Evolutionary conservation across 53 echinoderm and acorn worm genomes (phyloP).

Genomic region (Luidia sarsii): DNA sequence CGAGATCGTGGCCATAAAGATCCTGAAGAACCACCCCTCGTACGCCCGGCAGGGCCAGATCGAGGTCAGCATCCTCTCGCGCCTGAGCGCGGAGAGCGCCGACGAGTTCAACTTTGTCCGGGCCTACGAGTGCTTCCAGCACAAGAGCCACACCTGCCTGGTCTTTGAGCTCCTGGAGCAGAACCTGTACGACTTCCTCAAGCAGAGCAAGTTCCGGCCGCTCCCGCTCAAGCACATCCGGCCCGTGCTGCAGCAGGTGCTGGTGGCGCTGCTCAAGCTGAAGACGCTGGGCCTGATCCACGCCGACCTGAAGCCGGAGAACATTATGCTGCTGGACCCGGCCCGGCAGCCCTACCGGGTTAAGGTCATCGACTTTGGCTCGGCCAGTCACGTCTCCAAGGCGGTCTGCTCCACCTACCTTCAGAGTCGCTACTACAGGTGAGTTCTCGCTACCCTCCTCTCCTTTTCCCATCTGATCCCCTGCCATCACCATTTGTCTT

Average conservation of each 20-base stretch:
- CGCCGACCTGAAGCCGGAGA: constrained; percentile 97
- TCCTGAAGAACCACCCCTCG: constrained; percentile 97
- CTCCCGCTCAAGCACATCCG: constrained; percentile 97
- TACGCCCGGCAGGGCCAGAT: constrained; percentile 99
- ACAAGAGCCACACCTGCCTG: constrained; percentile 98
- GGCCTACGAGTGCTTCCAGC: constrained; percentile 99
- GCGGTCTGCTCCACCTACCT: constrained; percentile 98
- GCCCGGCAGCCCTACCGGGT: constrained; percentile 94
- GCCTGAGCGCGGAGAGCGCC: constrained; percentile 94
- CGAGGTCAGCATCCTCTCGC: constrained; percentile 91
- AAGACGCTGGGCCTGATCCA: constrained; percentile 95
- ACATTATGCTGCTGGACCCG: constrained; percentile 97
- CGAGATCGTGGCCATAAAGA: constrained; percentile 99
- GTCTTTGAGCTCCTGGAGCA: constrained; percentile 97
- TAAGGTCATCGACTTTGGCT: constrained; percentile 98
- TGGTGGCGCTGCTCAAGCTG: constrained; percentile 91
- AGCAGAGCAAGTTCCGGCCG: constrained; percentile 98
- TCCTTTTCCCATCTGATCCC: too few relatives aligned
- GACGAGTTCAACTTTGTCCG: constrained; percentile 98
- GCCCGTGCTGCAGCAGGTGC: constrained; percentile 93
- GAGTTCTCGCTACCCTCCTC: too few relatives aligned
- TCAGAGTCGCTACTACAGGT: constrained; percentile 98
- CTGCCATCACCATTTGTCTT: too few relatives aligned
- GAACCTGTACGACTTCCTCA: constrained; percentile 97
- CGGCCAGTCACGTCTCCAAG: constrained; percentile 98